Conservation (phyloP, 2,888 invertebrate species). For the Nymphalis polychloros region DNA sequence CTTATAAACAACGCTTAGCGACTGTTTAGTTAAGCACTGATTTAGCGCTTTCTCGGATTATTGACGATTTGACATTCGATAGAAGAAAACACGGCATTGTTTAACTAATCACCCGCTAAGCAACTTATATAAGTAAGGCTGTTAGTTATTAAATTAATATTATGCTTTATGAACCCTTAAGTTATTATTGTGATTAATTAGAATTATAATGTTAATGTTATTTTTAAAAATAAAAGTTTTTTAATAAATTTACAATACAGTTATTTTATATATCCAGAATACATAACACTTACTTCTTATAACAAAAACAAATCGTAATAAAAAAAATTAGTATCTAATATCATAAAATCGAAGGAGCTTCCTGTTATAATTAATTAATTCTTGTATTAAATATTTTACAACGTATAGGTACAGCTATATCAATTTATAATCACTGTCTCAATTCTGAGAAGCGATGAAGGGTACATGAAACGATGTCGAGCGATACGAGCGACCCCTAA, state of each 20-base stretch:
- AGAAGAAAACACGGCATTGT: no score
- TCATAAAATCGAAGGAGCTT: conserved; percentile 81
- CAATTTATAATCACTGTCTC: conserved; percentile 12
- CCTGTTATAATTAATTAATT: conserved; percentile 74
- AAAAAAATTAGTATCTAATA: no score
- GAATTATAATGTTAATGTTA: conserved; percentile 48
- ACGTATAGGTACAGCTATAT: no score
- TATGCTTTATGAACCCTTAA: conserved; percentile 39
- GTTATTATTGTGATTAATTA: conserved; percentile 65
- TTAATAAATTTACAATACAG: conserved; percentile 33
- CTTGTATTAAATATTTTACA: no score
- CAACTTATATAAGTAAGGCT: no score
- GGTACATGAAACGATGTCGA: conserved; percentile 25
- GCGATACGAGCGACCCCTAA: conserved; percentile 54
- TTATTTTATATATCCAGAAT: neutral
- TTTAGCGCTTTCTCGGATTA: no score
- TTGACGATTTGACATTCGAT: no score
- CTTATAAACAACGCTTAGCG: no score
- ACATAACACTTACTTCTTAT: no score
- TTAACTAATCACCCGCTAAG: no score
- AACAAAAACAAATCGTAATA: conserved; percentile 70
- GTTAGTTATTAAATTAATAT: conserved; percentile 32
- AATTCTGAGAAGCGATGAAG: conserved; percentile 34
- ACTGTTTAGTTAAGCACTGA: no score
- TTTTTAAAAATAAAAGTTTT: conserved; percentile 48